phyloP scores from a whole-genome alignment of 2,888 invertebrate genomes.

The Erynnis tages region DNA sequence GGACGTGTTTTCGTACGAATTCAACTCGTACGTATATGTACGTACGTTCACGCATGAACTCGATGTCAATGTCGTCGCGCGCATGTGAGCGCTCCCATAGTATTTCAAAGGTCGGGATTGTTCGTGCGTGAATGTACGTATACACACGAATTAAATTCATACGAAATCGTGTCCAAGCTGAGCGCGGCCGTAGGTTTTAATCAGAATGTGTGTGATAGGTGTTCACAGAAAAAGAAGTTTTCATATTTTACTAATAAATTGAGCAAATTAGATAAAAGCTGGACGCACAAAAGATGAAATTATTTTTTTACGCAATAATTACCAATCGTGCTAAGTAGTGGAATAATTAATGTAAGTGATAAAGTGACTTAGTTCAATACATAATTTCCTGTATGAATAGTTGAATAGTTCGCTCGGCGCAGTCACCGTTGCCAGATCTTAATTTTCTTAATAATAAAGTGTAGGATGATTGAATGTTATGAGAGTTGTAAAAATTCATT shows the following conservation, averaged over 20 bases:
- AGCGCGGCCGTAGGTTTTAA: no score
- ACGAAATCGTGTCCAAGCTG: no score
- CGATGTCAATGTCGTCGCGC: no score
- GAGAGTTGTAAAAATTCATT: constrained; percentile 64
- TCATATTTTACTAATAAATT: neutral
- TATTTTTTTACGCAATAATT: constrained; percentile 2
- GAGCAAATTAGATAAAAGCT: neutral
- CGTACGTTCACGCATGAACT: no score
- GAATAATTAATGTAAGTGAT: neutral
- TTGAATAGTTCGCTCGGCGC: constrained; percentile 17
- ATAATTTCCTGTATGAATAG: neutral
- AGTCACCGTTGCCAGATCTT: constrained; percentile 11
- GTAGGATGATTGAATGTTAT: constrained; percentile 27
- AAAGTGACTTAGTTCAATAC: neutral
- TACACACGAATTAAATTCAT: no score
- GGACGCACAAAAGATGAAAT: constrained; percentile 6
- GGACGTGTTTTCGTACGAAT: no score
- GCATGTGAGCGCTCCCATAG: no score
- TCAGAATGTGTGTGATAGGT: no score
- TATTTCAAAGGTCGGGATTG: no score
- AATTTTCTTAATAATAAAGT: constrained; percentile 11
- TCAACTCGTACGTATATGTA: no score
- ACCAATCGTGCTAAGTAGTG: constrained; percentile 1
- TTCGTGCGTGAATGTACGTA: no score
- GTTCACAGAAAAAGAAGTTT: no score